Base-by-base conservation (phyloP, 2,888 invertebrate species). In the Bombylius major region DNA sequence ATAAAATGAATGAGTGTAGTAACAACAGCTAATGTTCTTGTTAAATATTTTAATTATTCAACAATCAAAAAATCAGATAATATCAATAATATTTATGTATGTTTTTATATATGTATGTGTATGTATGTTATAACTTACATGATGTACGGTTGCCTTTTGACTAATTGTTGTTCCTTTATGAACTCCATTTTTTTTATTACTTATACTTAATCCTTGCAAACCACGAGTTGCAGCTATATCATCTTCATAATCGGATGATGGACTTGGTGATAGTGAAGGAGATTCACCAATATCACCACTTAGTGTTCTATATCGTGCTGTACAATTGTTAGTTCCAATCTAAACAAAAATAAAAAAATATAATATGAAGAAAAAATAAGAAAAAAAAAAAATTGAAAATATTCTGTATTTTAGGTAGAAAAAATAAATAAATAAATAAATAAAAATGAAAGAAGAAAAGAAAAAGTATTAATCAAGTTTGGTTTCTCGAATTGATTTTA, bases 231-330 rank as follows among this genome's bases (percentile, higher is more conserved):
- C 77, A 63, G 82, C 81, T 66, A 83, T 83, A 69, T 82, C 82
- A 69, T 81, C 81, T 72, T 83, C 83, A 71, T 83, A 83, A 75
- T 83, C 83, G 62, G 82, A 82, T 69, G 82, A 82, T 62, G 82
- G 82, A 69, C 81, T 82, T 56, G 83, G 82, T 57, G 83, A 83
- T 54, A 74, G 65, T 47, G 75, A 75, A 39, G 73, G 73, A 44
- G 75, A 73, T 57, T 78, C 79, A 60, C 79, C 79, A 65, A 78
- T 77, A 60, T 79, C 79, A 63, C 79, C 79, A 70, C 79, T 79
- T 61, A 79, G 73, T 62, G 75, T 75, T 54, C 75, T 67, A 64
- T 75, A 75, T 55, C 73, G 69, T 56, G 75, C 73, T 52, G 74
- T 73, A 63, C 75, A 75, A 66, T 75, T 75, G 66, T 75, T 74